Evolutionary conservation across 2,888 invertebrate genomes (phyloP).

Genomic region (Leuctra nigra): DNA sequence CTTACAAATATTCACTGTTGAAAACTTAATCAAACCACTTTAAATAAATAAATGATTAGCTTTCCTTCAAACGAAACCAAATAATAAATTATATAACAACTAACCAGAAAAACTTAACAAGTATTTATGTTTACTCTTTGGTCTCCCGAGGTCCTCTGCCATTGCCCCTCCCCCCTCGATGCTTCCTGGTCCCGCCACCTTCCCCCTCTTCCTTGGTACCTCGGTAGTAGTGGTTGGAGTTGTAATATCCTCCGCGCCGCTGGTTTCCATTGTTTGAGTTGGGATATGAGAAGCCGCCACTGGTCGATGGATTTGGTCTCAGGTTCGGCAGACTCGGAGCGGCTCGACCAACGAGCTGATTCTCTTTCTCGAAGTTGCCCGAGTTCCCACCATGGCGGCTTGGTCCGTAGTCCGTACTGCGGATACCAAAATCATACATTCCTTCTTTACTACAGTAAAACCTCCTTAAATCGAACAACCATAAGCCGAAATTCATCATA

Average conservation of each 20-base stretch:
- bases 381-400: conserved; percentile 26
- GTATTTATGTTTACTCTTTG: conserved; percentile 4
- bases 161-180: conserved; percentile 27
- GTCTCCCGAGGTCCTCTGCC: conserved; percentile 17
- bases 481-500: too few species aligned
- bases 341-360: conserved; percentile 30
- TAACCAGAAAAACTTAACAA: too few species aligned
- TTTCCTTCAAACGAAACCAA: too few species aligned
- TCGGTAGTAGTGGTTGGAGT: conserved; percentile 33
- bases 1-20: too few species aligned
- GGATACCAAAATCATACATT: too few species aligned
- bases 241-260: conserved; percentile 24
- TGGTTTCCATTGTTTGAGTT: conserved; percentile 23
- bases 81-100: too few species aligned
- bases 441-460: too few species aligned
- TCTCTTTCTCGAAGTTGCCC: conserved; percentile 24
- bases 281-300: conserved; percentile 19
- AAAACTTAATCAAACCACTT: too few species aligned
- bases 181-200: conserved; percentile 28
- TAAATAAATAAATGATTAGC: too few species aligned
- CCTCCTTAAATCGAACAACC: too few species aligned
- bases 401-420: conserved; percentile 28
- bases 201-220: conserved; percentile 30
- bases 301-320: conserved; percentile 25
- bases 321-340: conserved; percentile 31